Percentiles rank a stretch among this genome's conserved stretches.
Evolutionary conservation across 2,113 vertebrate genomes (phyloP).

Genomic region (Lasiurus borealis): DNA sequence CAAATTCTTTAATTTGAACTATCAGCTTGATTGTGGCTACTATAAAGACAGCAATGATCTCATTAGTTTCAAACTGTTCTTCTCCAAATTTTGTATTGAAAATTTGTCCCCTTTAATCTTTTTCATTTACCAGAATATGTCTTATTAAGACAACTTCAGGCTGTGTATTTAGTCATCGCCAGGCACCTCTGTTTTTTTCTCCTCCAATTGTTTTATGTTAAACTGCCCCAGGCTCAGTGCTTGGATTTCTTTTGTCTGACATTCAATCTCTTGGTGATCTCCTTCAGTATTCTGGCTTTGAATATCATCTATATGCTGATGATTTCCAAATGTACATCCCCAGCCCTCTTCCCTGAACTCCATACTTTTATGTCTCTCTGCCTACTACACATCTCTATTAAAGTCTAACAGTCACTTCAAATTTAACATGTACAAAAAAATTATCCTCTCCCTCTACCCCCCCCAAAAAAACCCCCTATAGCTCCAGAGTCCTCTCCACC

Average conservation of each 20-base stretch:
- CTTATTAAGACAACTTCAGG: not conserved
- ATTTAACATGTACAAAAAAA: conserved; percentile 31
- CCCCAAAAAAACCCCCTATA: not conserved
- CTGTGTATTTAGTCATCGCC: not conserved
- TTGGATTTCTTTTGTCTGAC: not conserved
- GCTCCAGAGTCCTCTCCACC: not conserved
- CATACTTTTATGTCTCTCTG: not conserved
- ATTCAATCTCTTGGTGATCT: not conserved
- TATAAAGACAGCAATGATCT: no score
- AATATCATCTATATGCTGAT: not conserved
- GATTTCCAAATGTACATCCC: not conserved
- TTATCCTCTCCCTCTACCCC: not conserved
- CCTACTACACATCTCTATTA: conserved; percentile 1
- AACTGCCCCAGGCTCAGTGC: not conserved
- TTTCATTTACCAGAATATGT: no score
- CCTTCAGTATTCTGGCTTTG: not conserved
- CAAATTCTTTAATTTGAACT: no score
- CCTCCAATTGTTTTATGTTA: not conserved
- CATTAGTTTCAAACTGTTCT: no score
- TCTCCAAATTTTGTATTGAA: no score
- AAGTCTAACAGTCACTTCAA: not conserved
- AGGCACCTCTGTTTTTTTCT: not conserved
- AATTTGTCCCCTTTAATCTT: no score
- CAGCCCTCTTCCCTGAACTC: not conserved
- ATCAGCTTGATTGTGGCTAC: no score